These are phyloP conservation scores for Microctenopoma stevenorrisi DNA, from an alignment of 2,797 vertebrate genomes.

Conservation along the genomic window DNA sequence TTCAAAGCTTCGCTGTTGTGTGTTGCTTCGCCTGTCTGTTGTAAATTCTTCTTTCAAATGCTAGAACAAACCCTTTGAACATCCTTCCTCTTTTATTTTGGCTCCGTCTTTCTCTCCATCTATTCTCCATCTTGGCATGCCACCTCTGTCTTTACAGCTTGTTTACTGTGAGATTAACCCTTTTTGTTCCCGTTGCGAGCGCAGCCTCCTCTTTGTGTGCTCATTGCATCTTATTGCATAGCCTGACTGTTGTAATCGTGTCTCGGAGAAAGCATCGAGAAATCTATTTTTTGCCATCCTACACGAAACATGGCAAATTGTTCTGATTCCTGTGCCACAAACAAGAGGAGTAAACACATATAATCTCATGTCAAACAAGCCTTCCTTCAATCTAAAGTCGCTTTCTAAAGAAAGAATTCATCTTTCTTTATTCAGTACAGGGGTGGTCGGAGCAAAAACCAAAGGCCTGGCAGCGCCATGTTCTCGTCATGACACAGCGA, in stretches of 20 bases:
- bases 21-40: slow-evolving; percentile 52
- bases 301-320: slow-evolving; percentile 26
- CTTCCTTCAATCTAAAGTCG: slow-evolving; percentile 31
- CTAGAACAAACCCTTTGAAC: slow-evolving; percentile 70
- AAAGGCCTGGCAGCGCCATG: not conserved
- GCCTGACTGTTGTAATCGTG: slow-evolving; percentile 49
- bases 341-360: slow-evolving; percentile 14
- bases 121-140: slow-evolving; percentile 32
- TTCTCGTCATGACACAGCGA: not conserved
- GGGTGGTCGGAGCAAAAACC: not conserved
- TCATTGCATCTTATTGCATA: slow-evolving; percentile 56
- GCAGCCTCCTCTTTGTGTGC: slow-evolving; percentile 13
- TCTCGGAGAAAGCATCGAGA: slow-evolving; percentile 41
- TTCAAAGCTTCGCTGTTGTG: slow-evolving; percentile 65
- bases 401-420: slow-evolving; percentile 29
- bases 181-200: slow-evolving; percentile 14
- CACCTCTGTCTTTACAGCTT: slow-evolving; percentile 56
- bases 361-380: slow-evolving; percentile 38
- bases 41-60: slow-evolving; percentile 64
- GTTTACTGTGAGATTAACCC: slow-evolving; percentile 57
- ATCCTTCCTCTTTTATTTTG: slow-evolving; percentile 40
- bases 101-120: slow-evolving; percentile 18
- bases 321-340: slow-evolving; percentile 18
- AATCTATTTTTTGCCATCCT: slow-evolving; percentile 32
- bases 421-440: slow-evolving; percentile 14